phyloP scores from a whole-genome alignment of 64 coral and sea anemone genomes.

The Catalaphyllia jardinei region DNA sequence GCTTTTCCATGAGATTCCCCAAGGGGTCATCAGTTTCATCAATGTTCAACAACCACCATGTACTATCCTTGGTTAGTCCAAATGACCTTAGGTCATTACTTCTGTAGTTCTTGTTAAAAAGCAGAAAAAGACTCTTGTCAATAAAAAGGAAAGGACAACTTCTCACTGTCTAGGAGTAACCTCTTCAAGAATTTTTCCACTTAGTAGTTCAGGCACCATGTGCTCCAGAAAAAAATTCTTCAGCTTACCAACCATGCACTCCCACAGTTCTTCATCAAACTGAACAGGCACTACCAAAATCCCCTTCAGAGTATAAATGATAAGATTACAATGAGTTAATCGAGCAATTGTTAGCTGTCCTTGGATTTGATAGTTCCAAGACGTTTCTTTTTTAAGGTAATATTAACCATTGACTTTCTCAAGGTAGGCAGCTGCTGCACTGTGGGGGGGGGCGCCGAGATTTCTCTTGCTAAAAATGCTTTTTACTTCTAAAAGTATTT shows the following conservation, averaged over 20 bases:
- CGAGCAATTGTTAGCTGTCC: slow-evolving; percentile 34
- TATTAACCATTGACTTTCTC: background rate
- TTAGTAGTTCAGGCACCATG: slow-evolving; percentile 21
- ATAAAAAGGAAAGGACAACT: too few relatives aligned
- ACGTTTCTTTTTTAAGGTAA: slow-evolving; percentile 24
- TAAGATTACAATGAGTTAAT: slow-evolving; percentile 23
- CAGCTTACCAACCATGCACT: slow-evolving; percentile 13
- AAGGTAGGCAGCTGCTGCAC: slow-evolving; percentile 37
- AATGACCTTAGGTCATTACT: too few relatives aligned
- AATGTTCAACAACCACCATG: too few relatives aligned
- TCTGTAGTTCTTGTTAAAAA: too few relatives aligned
- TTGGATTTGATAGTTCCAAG: slow-evolving; percentile 62
- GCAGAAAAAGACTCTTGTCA: too few relatives aligned
- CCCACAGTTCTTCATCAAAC: slow-evolving; percentile 41
- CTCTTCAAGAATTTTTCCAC: background rate
- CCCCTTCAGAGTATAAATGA: slow-evolving; percentile 43
- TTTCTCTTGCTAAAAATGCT: slow-evolving; percentile 45
- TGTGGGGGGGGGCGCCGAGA: slow-evolving; percentile 4
- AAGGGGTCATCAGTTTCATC: too few relatives aligned
- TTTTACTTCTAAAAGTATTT: slow-evolving; percentile 47
- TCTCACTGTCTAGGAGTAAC: too few relatives aligned
- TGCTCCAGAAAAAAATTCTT: too few relatives aligned
- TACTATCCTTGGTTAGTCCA: too few relatives aligned
- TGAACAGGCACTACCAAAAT: slow-evolving; percentile 42
- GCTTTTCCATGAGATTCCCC: too few relatives aligned